phyloP scores from a whole-genome alignment of 1,140 invertebrate species.

The Trichogramma pretiosum region DNA sequence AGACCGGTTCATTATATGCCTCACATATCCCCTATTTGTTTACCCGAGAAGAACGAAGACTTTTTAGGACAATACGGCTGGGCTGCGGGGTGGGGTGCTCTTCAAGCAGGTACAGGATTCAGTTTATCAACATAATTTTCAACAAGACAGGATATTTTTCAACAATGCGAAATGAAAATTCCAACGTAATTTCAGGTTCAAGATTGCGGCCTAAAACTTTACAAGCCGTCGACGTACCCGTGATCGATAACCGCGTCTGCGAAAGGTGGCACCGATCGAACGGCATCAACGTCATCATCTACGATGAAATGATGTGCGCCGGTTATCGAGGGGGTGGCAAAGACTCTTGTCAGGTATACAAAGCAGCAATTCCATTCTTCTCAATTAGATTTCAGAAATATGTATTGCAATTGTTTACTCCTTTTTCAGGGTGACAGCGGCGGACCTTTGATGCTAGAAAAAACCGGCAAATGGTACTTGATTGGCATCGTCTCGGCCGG shows the following conservation, averaged over 20 bases:
- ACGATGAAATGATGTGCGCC: slow-evolving; percentile 95
- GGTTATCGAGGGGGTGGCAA: slow-evolving; percentile 86
- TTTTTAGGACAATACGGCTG: slow-evolving; percentile 85
- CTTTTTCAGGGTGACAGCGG: slow-evolving; percentile 69
- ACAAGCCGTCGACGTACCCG: slow-evolving; percentile 86
- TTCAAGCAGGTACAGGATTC: slow-evolving; percentile 56
- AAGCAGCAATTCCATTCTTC: background rate
- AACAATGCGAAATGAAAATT: no score
- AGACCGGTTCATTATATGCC: slow-evolving; percentile 82
- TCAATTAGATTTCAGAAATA: background rate
- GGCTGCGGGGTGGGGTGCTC: slow-evolving; percentile 88
- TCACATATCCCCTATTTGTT: slow-evolving; percentile 86
- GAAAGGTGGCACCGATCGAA: slow-evolving; percentile 72
- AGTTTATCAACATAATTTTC: background rate
- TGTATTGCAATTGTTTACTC: background rate
- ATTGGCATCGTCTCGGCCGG: slow-evolving; percentile 88
- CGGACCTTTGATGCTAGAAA: slow-evolving; percentile 80
- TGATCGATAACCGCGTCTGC: slow-evolving; percentile 79
- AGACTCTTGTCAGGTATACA: slow-evolving; percentile 64
- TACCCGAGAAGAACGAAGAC: slow-evolving; percentile 82
- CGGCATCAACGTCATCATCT: slow-evolving; percentile 86
- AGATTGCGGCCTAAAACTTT: slow-evolving; percentile 79
- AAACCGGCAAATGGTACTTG: slow-evolving; percentile 76
- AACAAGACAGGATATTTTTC: no score
- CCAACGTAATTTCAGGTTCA: slow-evolving; percentile 63